phyloP scores from a whole-genome alignment of 2,113 vertebrate species.

The Urocitellus parryii region DNA sequence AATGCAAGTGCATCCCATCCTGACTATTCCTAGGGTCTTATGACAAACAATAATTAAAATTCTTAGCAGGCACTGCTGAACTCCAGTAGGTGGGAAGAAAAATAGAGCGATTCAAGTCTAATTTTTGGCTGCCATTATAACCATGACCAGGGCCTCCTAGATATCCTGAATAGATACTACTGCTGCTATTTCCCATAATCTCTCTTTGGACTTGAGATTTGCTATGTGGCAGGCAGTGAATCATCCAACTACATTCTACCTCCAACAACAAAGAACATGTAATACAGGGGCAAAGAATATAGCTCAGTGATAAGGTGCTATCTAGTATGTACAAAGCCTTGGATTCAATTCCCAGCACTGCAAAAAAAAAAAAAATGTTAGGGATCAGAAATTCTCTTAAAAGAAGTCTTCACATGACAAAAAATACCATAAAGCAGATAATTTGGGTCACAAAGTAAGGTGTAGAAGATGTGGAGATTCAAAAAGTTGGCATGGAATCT shows the following conservation, averaged over 20 bases:
- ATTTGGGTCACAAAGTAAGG: slow-evolving; percentile 9
- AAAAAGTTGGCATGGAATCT: background rate
- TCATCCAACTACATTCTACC: background rate
- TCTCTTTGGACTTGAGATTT: slow-evolving; percentile 29
- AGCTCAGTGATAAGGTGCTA: background rate
- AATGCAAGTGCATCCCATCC: slow-evolving; percentile 26
- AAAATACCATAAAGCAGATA: background rate
- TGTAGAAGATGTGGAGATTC: background rate
- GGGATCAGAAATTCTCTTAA: slow-evolving; percentile 22
- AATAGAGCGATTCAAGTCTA: background rate
- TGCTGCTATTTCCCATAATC: background rate
- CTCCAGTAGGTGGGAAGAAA: background rate
- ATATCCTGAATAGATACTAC: background rate
- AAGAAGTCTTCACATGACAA: slow-evolving; percentile 1
- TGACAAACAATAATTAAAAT: slow-evolving; percentile 36
- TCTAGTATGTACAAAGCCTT: background rate
- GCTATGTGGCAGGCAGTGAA: background rate
- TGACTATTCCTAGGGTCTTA: background rate
- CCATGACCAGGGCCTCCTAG: background rate
- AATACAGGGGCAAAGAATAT: background rate
- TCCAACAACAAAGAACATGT: slow-evolving; percentile 5
- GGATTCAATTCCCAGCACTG: background rate
- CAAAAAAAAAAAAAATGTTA: background rate
- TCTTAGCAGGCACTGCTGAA: background rate
- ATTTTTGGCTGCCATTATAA: background rate